A percentile compares a stretch with the other conserved stretches of the same genome.
Evolutionary conservation across 2,888 invertebrate species (phyloP).

Genomic region (Drosophila algonquin): DNA sequence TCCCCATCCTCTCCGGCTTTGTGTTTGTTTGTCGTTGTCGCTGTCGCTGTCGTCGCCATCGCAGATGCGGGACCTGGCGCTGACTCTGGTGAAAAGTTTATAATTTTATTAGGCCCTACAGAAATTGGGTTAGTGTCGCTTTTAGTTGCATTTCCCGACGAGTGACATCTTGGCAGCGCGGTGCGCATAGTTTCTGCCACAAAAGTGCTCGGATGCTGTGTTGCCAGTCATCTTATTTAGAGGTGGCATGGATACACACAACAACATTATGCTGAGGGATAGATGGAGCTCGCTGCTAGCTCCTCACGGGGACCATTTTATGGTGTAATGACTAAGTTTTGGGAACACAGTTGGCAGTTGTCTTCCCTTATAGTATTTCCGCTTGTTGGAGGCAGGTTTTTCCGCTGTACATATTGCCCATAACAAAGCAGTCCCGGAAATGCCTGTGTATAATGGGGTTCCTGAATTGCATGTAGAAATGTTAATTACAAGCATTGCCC

Average conservation of each 20-base stretch:
- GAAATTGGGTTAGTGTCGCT: constrained; percentile 67
- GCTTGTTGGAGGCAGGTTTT: not conserved
- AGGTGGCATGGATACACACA: not conserved
- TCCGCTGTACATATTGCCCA: too few relatives aligned
- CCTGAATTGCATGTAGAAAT: not conserved
- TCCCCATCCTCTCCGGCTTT: not conserved
- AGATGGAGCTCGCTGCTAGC: not conserved
- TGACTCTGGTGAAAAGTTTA: constrained; percentile 60
- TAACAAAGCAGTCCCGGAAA: not conserved
- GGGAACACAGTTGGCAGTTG: not conserved
- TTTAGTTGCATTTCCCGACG: constrained; percentile 50
- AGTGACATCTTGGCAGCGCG: constrained; percentile 51
- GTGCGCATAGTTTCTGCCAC: constrained; percentile 40
- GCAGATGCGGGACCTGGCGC: not conserved
- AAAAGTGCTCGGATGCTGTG: constrained; percentile 14
- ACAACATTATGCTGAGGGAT: not conserved
- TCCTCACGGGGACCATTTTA: not conserved
- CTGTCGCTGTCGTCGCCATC: not conserved
- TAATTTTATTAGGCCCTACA: constrained; percentile 67
- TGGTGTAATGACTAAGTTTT: not conserved
- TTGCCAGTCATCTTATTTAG: constrained; percentile 9
- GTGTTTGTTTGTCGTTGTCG: constrained; percentile 18
- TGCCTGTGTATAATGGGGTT: not conserved
- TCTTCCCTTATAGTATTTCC: not conserved
- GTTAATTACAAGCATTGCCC: not conserved